These are phyloP conservation scores for Scomber japonicus DNA, from an alignment of 2,113 vertebrate genomes.

Conservation along the genomic window DNA sequence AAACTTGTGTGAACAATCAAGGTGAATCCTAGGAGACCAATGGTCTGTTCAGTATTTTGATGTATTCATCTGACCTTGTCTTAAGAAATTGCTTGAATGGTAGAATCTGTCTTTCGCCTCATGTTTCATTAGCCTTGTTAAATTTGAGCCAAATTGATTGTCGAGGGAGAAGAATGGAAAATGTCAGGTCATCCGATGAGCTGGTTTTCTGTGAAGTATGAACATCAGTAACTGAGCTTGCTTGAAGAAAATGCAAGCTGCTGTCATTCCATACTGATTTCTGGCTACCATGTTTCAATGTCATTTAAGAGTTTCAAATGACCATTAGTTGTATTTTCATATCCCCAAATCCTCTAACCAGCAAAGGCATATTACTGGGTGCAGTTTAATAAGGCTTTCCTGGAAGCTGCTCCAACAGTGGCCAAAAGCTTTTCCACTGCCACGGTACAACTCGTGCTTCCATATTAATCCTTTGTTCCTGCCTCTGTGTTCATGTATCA, in stretches of 20 bases:
- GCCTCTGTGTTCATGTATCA: background rate
- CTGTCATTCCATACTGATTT: too few species aligned
- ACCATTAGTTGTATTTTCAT: slow-evolving; percentile 4
- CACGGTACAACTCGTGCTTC: background rate
- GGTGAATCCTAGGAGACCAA: background rate
- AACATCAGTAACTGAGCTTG: background rate
- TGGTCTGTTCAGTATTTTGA: background rate
- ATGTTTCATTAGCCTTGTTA: background rate
- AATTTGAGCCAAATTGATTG: background rate
- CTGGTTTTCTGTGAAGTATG: background rate
- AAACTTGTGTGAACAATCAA: background rate
- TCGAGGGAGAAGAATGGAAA: background rate
- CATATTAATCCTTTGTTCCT: background rate
- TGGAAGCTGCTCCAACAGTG: slow-evolving; percentile 14
- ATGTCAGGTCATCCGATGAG: background rate
- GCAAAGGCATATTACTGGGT: background rate
- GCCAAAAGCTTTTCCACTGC: background rate
- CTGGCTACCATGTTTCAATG: slow-evolving; percentile 22
- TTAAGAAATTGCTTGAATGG: background rate
- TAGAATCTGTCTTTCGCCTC: background rate
- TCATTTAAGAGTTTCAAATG: slow-evolving; percentile 22
- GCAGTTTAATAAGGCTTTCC: slow-evolving; percentile 14
- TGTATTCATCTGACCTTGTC: background rate
- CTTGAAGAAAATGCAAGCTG: background rate
- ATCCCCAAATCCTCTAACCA: slow-evolving; percentile 18